These are phyloP conservation scores for Periphyllus acericola DNA, from an alignment of 2,888 invertebrate species.

Conservation along the genomic window DNA sequence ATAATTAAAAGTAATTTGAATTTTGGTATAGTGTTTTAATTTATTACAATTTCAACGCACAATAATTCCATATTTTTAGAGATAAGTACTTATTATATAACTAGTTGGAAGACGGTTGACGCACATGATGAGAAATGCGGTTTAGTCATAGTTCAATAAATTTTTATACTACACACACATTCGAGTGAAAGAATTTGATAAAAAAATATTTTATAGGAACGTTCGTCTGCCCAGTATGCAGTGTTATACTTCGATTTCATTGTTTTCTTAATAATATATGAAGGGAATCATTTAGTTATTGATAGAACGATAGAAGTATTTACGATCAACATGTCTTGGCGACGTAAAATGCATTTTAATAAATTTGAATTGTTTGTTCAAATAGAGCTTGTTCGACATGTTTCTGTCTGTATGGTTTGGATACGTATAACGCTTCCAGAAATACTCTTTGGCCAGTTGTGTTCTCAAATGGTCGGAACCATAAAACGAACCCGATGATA, in stretches of 20 bases:
- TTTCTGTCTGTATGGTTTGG: slow-evolving; percentile 51
- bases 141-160: background rate
- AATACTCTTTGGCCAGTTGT: slow-evolving; percentile 21
- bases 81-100: background rate
- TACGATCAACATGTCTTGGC: background rate
- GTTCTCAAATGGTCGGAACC: slow-evolving; percentile 33
- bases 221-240: slow-evolving; percentile 3
- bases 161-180: background rate
- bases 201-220: slow-evolving; percentile 7
- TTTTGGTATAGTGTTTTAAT: background rate
- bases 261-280: background rate
- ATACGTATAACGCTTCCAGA: slow-evolving; percentile 47
- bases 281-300: background rate
- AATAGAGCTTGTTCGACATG: slow-evolving; percentile 50
- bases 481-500: slow-evolving; percentile 50
- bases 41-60: slow-evolving; percentile 2
- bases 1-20: background rate
- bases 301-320: background rate
- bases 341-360: background rate
- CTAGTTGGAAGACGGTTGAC: background rate
- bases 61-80: background rate
- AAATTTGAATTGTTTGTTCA: slow-evolving; percentile 49
- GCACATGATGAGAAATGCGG: background rate
- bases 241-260: slow-evolving; percentile 5
- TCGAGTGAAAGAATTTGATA: background rate